A percentile compares a stretch with the other conserved stretches of the same genome.
These are phyloP conservation scores for Eurypyga helias DNA, from an alignment of 2,113 vertebrate species.

Conservation along the genomic window DNA sequence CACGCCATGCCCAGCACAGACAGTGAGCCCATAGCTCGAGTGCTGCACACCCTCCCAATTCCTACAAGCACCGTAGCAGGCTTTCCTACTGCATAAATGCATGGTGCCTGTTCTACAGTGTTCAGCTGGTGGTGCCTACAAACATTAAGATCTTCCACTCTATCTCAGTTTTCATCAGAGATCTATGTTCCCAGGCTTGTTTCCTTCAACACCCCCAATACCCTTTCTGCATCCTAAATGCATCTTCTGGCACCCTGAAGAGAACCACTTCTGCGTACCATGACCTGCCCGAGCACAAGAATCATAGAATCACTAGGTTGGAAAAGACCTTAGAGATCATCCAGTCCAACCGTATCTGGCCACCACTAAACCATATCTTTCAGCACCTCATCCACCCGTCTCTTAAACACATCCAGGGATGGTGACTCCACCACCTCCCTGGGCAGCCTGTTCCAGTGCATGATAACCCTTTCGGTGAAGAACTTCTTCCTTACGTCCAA, in stretches of 20 bases:
- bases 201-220: neutral
- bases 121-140: neutral
- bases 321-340: too few relatives aligned
- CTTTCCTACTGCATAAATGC: neutral
- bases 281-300: neutral
- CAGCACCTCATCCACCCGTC: too few relatives aligned
- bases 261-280: neutral
- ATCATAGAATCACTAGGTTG: too few relatives aligned
- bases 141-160: neutral
- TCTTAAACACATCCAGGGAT: too few relatives aligned
- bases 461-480: too few relatives aligned
- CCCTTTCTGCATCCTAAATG: neutral
- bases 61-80: rapidly evolving
- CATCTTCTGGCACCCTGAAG: neutral
- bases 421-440: too few relatives aligned
- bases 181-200: neutral
- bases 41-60: neutral
- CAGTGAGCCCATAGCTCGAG: neutral
- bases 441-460: too few relatives aligned
- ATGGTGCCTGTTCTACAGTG: neutral
- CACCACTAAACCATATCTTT: too few relatives aligned
- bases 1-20: rapidly evolving
- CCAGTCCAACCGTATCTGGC: too few relatives aligned
- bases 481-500: too few relatives aligned
- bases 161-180: neutral